Conservation (phyloP, 2,113 vertebrate genomes). For the Phoxinus phoxinus region DNA sequence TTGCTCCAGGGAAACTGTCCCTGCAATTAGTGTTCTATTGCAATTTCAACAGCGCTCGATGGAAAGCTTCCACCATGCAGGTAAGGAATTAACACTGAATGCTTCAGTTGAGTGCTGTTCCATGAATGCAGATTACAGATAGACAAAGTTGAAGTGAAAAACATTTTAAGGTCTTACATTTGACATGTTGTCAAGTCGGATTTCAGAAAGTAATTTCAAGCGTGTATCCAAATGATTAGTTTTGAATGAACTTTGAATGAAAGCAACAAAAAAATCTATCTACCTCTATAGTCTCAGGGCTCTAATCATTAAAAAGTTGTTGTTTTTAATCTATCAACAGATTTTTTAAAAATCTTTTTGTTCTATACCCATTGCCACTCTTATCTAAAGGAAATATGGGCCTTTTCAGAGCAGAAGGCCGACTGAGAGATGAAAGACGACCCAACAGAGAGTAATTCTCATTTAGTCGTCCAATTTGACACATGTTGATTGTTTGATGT, state of each 20-base stretch:
- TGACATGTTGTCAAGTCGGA: neutral
- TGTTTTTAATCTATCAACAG: neutral
- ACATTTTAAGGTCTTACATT: neutral
- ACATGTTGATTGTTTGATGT: neutral
- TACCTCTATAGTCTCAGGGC: neutral
- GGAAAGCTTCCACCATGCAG: neutral
- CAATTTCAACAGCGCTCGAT: neutral
- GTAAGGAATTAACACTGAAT: constrained; percentile 5
- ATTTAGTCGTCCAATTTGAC: neutral
- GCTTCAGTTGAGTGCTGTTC: neutral
- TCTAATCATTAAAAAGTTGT: neutral
- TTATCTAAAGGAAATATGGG: neutral
- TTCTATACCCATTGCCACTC: neutral
- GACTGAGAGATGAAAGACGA: neutral
- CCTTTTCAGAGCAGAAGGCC: neutral
- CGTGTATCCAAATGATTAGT: neutral
- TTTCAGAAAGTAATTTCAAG: neutral
- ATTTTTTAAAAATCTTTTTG: neutral
- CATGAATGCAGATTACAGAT: neutral
- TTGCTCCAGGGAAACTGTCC: constrained; percentile 15
- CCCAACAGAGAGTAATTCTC: neutral
- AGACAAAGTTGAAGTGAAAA: neutral
- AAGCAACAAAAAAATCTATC: neutral
- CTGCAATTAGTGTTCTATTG: constrained; percentile 8
- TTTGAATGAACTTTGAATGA: neutral